A percentile compares a stretch with the other conserved stretches of the same genome.
Conservation (phyloP, 2,113 vertebrate species). For the Trogon surrucura region DNA sequence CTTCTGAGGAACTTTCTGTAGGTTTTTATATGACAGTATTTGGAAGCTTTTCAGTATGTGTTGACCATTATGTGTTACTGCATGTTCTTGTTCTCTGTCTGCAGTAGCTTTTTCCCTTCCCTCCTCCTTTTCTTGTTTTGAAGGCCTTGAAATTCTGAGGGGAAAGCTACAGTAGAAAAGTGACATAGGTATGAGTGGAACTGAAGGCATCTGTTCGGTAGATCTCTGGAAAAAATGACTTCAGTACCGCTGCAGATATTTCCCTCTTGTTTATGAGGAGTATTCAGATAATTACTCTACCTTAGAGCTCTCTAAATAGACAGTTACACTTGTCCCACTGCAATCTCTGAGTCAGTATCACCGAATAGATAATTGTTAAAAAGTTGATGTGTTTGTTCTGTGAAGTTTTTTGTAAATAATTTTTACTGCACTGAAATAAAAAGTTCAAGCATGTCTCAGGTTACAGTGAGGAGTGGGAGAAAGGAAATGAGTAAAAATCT, state of each 20-base stretch:
- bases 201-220: neutral
- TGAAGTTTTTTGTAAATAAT: neutral
- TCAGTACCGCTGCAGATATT: neutral
- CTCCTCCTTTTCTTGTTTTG: neutral
- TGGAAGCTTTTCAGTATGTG: neutral
- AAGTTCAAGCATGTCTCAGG: neutral
- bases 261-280: neutral
- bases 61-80: neutral
- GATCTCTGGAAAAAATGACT: neutral
- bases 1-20: neutral
- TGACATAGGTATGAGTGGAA: neutral
- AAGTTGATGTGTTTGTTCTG: neutral
- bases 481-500: neutral
- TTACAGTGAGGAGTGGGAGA: neutral
- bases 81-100: neutral
- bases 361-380: neutral
- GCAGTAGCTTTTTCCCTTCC: neutral
- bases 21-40: neutral
- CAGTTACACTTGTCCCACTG: neutral
- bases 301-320: neutral
- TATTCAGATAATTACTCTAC: neutral
- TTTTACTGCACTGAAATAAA: neutral
- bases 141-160: neutral
- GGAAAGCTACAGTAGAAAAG: neutral
- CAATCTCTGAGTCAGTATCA: neutral